A percentile compares a stretch with the other conserved stretches of the same genome.
These are phyloP conservation scores for Tragelaphus buxtoni DNA, from an alignment of 2,113 vertebrate species.

Conservation along the genomic window DNA sequence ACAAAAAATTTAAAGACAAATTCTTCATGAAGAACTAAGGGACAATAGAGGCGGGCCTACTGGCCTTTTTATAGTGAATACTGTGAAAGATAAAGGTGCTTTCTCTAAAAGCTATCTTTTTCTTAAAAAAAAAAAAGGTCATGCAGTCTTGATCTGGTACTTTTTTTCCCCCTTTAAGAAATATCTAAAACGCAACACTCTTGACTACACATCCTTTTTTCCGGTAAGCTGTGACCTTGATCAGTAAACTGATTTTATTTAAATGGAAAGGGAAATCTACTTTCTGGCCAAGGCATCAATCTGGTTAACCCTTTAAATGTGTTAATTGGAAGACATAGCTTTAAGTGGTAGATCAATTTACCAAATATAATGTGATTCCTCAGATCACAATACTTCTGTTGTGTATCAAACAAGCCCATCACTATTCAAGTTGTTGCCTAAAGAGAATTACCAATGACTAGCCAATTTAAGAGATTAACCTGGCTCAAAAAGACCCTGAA, in stretches of 20 bases:
- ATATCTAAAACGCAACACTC: neutral
- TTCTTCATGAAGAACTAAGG: neutral
- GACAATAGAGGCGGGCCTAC: neutral
- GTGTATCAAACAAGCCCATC: neutral
- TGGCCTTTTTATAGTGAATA: conserved; percentile 20
- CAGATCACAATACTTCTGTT: conserved; percentile 23
- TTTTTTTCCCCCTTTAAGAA: neutral
- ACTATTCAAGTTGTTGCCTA: conserved; percentile 26
- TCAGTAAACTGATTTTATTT: conserved; percentile 28
- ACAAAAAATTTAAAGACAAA: neutral
- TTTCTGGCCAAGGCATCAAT: neutral
- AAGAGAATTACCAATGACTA: conserved; percentile 11
- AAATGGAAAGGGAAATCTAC: neutral
- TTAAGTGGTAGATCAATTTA: conserved; percentile 27
- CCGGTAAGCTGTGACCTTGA: conserved; percentile 25
- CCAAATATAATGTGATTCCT: conserved; percentile 23
- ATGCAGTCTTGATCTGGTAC: conserved; percentile 18
- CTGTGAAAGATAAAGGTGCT: conserved; percentile 32
- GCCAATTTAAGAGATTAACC: conserved; percentile 40
- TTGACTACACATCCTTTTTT: conserved; percentile 2
- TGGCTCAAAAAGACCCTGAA: neutral
- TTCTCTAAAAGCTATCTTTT: conserved; percentile 28
- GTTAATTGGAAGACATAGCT: conserved; percentile 25
- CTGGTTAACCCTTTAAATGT: neutral
- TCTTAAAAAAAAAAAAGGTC: neutral